Percentiles rank a stretch among this genome's conserved stretches.
Evolutionary conservation across 1,140 invertebrate genomes (phyloP).

Genomic region (Chironomus striatipennis): DNA sequence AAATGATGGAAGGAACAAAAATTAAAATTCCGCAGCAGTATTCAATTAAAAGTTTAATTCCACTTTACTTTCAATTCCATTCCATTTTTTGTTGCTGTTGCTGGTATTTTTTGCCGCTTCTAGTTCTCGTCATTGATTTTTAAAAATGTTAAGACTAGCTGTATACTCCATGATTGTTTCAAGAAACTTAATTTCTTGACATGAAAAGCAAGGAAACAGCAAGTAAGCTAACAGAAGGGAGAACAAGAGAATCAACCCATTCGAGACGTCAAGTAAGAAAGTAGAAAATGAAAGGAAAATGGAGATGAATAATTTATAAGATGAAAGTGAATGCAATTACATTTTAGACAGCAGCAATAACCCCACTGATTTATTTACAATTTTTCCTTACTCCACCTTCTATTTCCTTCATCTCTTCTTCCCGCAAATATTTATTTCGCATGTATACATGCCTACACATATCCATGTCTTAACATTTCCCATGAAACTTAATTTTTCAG

Average conservation of each 20-base stretch:
- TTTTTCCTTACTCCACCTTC: not conserved
- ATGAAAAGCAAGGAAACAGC: not conserved
- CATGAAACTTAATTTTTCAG: too few species aligned
- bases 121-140: not conserved
- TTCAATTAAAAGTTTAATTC: slow-evolving; percentile 15
- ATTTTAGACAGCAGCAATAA: slow-evolving; percentile 7
- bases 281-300: not conserved
- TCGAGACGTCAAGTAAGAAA: not conserved
- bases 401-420: not conserved
- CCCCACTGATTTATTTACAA: not conserved
- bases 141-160: not conserved
- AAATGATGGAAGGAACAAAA: not conserved
- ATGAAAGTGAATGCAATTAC: slow-evolving; percentile 13
- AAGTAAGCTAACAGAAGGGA: not conserved
- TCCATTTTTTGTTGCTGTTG: not conserved
- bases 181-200: not conserved
- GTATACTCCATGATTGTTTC: not conserved
- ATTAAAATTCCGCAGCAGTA: not conserved
- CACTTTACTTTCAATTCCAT: not conserved
- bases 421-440: too few species aligned
- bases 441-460: too few species aligned
- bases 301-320: not conserved
- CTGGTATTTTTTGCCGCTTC: not conserved
- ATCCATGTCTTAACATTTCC: too few species aligned
- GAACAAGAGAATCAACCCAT: not conserved